Conservation (phyloP, 2,888 invertebrate genomes). For the Brenthis daphne region DNA sequence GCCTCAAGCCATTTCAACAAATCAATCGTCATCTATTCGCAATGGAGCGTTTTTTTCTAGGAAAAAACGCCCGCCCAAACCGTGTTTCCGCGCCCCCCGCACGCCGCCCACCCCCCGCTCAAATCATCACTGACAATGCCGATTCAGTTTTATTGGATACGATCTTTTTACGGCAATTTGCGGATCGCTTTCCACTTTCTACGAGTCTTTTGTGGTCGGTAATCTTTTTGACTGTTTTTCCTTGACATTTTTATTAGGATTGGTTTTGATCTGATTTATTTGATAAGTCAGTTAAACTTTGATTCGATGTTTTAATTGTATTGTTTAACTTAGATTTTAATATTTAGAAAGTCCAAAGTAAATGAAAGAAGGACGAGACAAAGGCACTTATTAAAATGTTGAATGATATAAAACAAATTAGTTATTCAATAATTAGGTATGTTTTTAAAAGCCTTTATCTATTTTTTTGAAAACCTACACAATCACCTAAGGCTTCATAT, state of each 20-base stretch:
- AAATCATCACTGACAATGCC: conserved; percentile 75
- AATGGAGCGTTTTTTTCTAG: conserved; percentile 61
- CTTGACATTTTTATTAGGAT: conserved; percentile 19
- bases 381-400: no score
- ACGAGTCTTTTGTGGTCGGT: conserved; percentile 60
- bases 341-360: no score
- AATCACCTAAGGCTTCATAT: no score
- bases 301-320: no score
- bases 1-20: conserved; percentile 47
- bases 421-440: no score
- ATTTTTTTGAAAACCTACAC: no score
- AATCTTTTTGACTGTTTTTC: conserved; percentile 42
- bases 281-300: neutral
- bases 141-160: conserved; percentile 73
- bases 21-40: conserved; percentile 68
- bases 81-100: conserved; percentile 57
- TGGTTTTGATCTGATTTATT: conserved; percentile 11
- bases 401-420: no score
- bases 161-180: conserved; percentile 78
- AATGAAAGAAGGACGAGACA: no score
- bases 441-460: no score
- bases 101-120: conserved; percentile 47
- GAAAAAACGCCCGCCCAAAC: conserved; percentile 80
- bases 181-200: conserved; percentile 73
- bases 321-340: no score